Evolutionary conservation across 2,888 invertebrate species (phyloP), one percentile per base, ranked within the genome.

Genomic region (Oscheius sp.): DNA sequence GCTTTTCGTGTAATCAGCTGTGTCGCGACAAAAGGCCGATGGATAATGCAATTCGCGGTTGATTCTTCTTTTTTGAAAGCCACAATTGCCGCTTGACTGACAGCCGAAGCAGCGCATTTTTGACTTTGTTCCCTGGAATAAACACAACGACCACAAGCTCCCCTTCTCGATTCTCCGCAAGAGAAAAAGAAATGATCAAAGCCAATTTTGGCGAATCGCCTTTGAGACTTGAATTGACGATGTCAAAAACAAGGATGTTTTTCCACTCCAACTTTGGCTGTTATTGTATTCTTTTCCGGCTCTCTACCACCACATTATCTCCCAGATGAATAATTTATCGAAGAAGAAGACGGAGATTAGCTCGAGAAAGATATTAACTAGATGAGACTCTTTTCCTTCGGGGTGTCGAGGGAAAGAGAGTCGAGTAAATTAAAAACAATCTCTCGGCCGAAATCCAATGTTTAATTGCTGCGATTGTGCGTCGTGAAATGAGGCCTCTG

Each of bases 41-140:
- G 25, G n/a, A n/a, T 48, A 48, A 48, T 48, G n/a, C 48, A 48
- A 48, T 48, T 23, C 20, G 23, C 25, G 17, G n/a, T 23, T 48
- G 12, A 17, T 48, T 23, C 48, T 48, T n/a, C 48, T n/a, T n/a
- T n/a, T n/a, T n/a, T n/a, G n/a, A n/a, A n/a, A n/a, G n/a, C 48
- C n/a, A 17, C 48, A 48, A 48, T 48, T 48, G 48, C 48, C 48
- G 48, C 48, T 48, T 48, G 48, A 48, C 48, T 48, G 48, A 48
- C 48, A 48, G 48, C 48, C 42, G 37, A 12, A 34, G 37, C 6
- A 34, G 12, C 37, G 37, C 12, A 34, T 34, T 34, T 48, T 29
- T 27, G 52, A 52, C 52, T 52, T 52, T 52, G 52, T 52, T 52
- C 52, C 12, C 23, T 25, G 23, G 48, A 20, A 52, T 52, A 52